Evolutionary conservation across 2,797 vertebrate species (phyloP).

Genomic region (Ctenopoma multispine): DNA sequence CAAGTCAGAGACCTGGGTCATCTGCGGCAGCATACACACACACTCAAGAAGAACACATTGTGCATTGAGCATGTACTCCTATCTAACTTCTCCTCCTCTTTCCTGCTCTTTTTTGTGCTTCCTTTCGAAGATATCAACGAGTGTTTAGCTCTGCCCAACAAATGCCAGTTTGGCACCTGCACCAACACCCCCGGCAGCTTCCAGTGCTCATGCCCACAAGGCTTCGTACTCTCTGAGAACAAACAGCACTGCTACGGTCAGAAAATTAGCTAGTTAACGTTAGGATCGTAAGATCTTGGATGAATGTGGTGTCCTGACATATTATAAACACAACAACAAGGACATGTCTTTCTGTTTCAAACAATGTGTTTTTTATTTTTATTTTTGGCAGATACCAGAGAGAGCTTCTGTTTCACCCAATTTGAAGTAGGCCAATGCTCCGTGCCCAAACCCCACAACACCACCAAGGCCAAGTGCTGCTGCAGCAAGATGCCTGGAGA

Average conservation of each 20-base stretch:
- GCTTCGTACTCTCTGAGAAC: conserved; percentile 93
- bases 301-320: neutral
- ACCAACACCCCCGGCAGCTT: conserved; percentile 94
- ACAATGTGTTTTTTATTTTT: neutral
- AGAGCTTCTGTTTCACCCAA: conserved; percentile 95
- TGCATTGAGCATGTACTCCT: neutral
- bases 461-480: conserved; percentile 94
- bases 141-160: conserved; percentile 90
- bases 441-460: conserved; percentile 92
- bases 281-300: too few relatives aligned
- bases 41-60: neutral
- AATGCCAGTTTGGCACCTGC: conserved; percentile 93
- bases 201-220: conserved; percentile 90
- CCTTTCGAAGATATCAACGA: conserved; percentile 90
- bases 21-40: conserved; percentile 24
- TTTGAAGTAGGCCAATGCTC: conserved; percentile 93
- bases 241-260: conserved; percentile 93
- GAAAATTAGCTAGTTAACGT: too few relatives aligned
- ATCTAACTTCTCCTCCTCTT: neutral
- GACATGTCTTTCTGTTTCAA: neutral
- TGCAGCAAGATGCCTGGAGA: conserved; percentile 94
- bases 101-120: neutral
- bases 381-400: conserved; percentile 87
- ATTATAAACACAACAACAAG: neutral
- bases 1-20: conserved; percentile 21